Percentiles rank a stretch among this genome's conserved stretches.
Conservation (phyloP, 37 sponge, comb jelly and placozoan genomes). For the Bolinopsis microptera region DNA sequence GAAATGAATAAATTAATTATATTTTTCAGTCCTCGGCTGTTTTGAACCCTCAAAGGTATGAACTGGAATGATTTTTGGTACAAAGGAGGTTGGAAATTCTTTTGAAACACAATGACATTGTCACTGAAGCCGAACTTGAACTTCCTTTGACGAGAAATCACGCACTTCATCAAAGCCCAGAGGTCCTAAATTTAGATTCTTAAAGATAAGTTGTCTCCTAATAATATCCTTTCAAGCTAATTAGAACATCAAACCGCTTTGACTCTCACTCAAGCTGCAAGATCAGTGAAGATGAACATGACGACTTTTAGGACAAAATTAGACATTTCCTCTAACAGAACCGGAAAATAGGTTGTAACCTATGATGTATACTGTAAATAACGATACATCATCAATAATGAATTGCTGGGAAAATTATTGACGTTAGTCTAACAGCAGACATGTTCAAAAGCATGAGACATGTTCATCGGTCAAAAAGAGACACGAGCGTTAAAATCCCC, state of each 20-base stretch:
- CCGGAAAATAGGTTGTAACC: background rate
- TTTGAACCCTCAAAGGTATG: background rate
- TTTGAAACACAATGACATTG: background rate
- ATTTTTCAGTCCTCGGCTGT: background rate
- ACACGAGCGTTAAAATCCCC: too few species aligned
- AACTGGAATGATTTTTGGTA: too few species aligned
- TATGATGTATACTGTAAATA: background rate
- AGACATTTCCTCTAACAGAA: background rate
- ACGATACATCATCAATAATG: background rate
- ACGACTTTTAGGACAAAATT: background rate
- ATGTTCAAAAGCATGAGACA: too few species aligned
- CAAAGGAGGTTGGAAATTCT: too few species aligned
- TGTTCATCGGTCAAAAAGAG: too few species aligned
- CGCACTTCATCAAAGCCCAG: background rate
- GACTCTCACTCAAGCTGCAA: background rate
- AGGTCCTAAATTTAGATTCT: background rate
- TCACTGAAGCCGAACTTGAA: background rate
- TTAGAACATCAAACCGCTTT: background rate
- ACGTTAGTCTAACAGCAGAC: too few species aligned
- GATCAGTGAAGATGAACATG: background rate
- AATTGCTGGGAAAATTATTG: background rate
- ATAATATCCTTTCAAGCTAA: background rate
- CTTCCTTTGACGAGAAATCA: background rate
- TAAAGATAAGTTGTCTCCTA: background rate
- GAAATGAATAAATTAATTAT: background rate